phyloP scores from a whole-genome alignment of 2,888 invertebrate genomes.

The Pycnomerus fuliginosus region DNA sequence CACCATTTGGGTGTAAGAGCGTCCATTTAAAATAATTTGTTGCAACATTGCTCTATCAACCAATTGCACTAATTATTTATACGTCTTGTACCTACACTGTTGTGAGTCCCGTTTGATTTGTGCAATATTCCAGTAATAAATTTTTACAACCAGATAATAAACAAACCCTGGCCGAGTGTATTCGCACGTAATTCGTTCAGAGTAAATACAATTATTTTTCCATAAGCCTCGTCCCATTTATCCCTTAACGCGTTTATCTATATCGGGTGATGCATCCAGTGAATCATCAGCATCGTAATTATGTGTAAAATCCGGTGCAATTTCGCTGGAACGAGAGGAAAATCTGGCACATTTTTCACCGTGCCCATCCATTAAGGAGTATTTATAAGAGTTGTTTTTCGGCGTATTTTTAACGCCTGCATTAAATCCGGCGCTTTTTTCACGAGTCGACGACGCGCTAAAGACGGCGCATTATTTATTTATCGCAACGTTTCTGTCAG shows the following conservation, averaged over 20 bases:
- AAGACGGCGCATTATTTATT: slow-evolving; percentile 25
- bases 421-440: slow-evolving; percentile 23
- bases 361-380: slow-evolving; percentile 19
- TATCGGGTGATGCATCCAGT: slow-evolving; percentile 3
- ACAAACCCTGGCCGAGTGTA: slow-evolving; percentile 18
- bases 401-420: slow-evolving; percentile 17
- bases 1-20: too few relatives aligned
- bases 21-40: slow-evolving; percentile 13
- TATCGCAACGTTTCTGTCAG: slow-evolving; percentile 19
- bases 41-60: slow-evolving; percentile 7
- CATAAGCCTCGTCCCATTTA: slow-evolving; percentile 27
- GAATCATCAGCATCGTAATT: slow-evolving; percentile 12
- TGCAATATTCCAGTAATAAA: slow-evolving; percentile 17
- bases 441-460: slow-evolving; percentile 23
- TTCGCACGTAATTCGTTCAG: slow-evolving; percentile 19
- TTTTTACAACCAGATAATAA: slow-evolving; percentile 21
- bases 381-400: slow-evolving; percentile 23
- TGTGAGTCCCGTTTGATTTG: slow-evolving; percentile 22
- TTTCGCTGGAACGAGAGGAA: slow-evolving; percentile 20
- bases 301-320: slow-evolving; percentile 23
- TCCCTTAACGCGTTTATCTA: slow-evolving; percentile 9
- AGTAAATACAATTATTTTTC: slow-evolving; percentile 27
- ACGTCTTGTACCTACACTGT: slow-evolving; percentile 10
- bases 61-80: slow-evolving; percentile 21
- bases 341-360: slow-evolving; percentile 28